Evolutionary conservation across 2,797 vertebrate species (phyloP).

Genomic region (Diglossa cyanea): DNA sequence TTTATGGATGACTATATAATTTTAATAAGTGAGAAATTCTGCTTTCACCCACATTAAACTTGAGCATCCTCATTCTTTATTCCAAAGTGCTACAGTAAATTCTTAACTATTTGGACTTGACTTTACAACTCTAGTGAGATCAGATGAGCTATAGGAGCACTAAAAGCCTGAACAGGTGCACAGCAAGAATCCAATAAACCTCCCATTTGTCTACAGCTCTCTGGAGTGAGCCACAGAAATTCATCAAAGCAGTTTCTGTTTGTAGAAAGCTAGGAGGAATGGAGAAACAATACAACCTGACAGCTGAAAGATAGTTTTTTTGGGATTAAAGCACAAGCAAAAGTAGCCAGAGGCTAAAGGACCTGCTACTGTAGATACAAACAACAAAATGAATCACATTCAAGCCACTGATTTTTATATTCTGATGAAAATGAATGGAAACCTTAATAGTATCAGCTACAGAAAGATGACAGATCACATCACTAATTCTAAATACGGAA

Average conservation of each 20-base stretch:
- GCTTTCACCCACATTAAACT: background rate
- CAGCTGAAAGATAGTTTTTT: background rate
- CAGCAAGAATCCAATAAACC: background rate
- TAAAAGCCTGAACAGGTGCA: background rate
- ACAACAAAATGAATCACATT: background rate
- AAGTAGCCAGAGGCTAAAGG: background rate
- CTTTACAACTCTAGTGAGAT: background rate
- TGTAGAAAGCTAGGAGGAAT: slow-evolving; percentile 14
- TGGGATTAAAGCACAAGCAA: background rate
- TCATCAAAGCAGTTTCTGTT: background rate
- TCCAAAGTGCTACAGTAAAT: background rate
- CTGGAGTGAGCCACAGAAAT: background rate
- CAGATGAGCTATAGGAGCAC: background rate
- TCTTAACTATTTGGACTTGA: background rate
- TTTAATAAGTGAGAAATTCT: background rate
- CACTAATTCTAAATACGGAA: background rate
- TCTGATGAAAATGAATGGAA: background rate
- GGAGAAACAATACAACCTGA: background rate
- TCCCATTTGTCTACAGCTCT: background rate
- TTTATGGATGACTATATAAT: background rate
- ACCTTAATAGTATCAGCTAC: background rate
- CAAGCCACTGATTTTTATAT: background rate
- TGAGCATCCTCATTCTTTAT: background rate
- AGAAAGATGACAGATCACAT: background rate
- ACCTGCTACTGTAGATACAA: background rate